Percentiles rank a stretch among this genome's conserved stretches.
These are phyloP conservation scores for Trissolcus japonicus DNA, from an alignment of 2,888 invertebrate species.

Conservation along the genomic window DNA sequence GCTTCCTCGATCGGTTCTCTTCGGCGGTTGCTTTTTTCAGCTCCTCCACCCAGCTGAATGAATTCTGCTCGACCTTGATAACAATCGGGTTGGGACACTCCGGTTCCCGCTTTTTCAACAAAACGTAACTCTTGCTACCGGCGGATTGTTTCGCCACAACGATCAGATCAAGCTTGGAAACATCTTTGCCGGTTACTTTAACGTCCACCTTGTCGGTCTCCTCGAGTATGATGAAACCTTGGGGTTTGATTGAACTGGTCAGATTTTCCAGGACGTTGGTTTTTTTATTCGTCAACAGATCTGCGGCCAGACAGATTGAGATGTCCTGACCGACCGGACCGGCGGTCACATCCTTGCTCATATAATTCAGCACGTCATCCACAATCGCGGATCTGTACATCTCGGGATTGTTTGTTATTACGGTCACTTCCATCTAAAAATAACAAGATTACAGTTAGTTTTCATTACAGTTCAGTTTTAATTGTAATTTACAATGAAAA, in stretches of 20 bases:
- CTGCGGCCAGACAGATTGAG: slow-evolving; percentile 83
- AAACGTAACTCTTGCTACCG: slow-evolving; percentile 80
- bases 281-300: slow-evolving; percentile 80
- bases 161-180: slow-evolving; percentile 76
- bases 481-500: no score
- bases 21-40: slow-evolving; percentile 86
- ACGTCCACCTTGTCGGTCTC: slow-evolving; percentile 78
- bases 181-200: slow-evolving; percentile 57
- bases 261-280: slow-evolving; percentile 79
- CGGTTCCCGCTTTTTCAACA: slow-evolving; percentile 80
- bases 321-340: slow-evolving; percentile 82
- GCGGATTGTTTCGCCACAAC: slow-evolving; percentile 81
- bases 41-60: slow-evolving; percentile 88
- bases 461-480: no score
- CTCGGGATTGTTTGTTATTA: slow-evolving; percentile 79
- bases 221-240: slow-evolving; percentile 86
- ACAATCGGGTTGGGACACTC: slow-evolving; percentile 76
- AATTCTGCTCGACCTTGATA: slow-evolving; percentile 83
- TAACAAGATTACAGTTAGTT: neutral
- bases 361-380: slow-evolving; percentile 81
- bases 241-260: slow-evolving; percentile 80
- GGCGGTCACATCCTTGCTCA: slow-evolving; percentile 80
- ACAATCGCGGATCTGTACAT: slow-evolving; percentile 79
- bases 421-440: slow-evolving; percentile 79
- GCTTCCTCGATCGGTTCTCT: slow-evolving; percentile 79